Percentiles rank a stretch among this genome's conserved stretches.
phyloP scores from a whole-genome alignment of 1,140 invertebrate genomes.

The Polypedilum pembai region DNA sequence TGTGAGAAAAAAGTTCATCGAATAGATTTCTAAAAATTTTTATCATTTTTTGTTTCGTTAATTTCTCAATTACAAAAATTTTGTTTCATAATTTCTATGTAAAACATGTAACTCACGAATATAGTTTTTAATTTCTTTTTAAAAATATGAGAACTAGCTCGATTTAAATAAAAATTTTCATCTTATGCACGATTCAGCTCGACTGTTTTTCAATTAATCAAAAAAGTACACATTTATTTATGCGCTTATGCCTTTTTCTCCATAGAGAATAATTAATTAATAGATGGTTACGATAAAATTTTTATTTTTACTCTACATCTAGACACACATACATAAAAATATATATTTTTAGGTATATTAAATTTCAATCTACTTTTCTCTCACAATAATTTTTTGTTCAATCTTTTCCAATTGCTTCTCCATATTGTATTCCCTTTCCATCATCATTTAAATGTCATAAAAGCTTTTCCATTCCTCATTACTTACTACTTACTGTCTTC shows the following conservation, averaged over 20 bases:
- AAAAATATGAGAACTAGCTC: slow-evolving; percentile 17
- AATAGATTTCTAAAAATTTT: too few relatives aligned
- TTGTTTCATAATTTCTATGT: too few relatives aligned
- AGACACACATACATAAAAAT: neutral
- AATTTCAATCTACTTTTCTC: slow-evolving; percentile 4
- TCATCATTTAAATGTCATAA: neutral
- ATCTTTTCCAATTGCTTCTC: slow-evolving; percentile 7
- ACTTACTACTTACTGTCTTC: neutral
- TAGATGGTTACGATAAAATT: neutral
- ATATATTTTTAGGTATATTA: slow-evolving; percentile 14
- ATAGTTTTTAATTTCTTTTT: slow-evolving; percentile 1
- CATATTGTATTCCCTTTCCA: neutral
- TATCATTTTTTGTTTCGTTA: too few relatives aligned
- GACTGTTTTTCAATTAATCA: slow-evolving; percentile 5
- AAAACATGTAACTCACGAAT: neutral
- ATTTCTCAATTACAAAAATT: too few relatives aligned
- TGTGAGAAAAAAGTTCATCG: too few relatives aligned
- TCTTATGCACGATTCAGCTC: slow-evolving; percentile 1
- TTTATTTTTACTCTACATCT: too few relatives aligned
- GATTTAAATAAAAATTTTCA: neutral
- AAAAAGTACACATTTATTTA: neutral
- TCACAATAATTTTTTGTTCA: neutral
- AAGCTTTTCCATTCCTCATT: neutral
- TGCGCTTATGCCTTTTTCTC: neutral
- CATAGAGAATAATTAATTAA: slow-evolving; percentile 19